Percentiles rank a stretch among this genome's conserved stretches.
These are phyloP conservation scores for Rhyacichthys aspro DNA, from an alignment of 2,797 vertebrate genomes.

Conservation along the genomic window DNA sequence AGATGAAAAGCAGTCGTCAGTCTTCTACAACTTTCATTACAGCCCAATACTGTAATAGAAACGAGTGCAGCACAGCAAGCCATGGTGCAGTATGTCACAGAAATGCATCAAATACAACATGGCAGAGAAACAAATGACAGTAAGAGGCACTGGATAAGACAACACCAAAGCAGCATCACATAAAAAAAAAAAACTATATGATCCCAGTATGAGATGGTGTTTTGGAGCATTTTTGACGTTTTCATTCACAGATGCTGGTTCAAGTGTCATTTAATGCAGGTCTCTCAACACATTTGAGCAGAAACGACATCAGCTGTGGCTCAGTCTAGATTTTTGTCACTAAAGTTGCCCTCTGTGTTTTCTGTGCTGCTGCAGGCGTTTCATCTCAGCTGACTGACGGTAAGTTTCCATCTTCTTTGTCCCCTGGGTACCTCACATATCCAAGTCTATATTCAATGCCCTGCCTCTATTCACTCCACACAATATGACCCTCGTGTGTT, in stretches of 20 bases:
- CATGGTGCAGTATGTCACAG: not conserved
- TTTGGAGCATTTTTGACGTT: not conserved
- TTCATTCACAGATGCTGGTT: not conserved
- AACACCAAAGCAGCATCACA: not conserved
- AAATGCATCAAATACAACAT: not conserved
- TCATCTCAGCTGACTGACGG: conserved; percentile 62
- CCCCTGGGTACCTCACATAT: conserved; percentile 44
- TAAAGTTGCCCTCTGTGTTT: conserved; percentile 20
- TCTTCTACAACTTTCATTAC: too few species aligned
- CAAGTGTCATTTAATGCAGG: conserved; percentile 1
- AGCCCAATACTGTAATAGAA: conserved; percentile 13
- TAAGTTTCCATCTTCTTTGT: conserved; percentile 58
- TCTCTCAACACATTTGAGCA: not conserved
- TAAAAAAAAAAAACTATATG: not conserved
- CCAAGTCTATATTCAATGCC: conserved; percentile 36
- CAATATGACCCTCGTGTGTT: conserved; percentile 1
- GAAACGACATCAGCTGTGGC: not conserved
- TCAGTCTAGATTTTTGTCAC: conserved; percentile 12
- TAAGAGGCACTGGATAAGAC: not conserved
- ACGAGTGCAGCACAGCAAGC: conserved; percentile 17
- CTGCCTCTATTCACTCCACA: not conserved
- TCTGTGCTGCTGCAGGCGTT: conserved; percentile 51
- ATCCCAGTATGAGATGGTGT: too few species aligned
- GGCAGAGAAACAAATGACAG: not conserved
- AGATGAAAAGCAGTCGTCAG: too few species aligned